Conservation (phyloP, 1,140 invertebrate genomes). For the Parasteatoda tepidariorum region DNA sequence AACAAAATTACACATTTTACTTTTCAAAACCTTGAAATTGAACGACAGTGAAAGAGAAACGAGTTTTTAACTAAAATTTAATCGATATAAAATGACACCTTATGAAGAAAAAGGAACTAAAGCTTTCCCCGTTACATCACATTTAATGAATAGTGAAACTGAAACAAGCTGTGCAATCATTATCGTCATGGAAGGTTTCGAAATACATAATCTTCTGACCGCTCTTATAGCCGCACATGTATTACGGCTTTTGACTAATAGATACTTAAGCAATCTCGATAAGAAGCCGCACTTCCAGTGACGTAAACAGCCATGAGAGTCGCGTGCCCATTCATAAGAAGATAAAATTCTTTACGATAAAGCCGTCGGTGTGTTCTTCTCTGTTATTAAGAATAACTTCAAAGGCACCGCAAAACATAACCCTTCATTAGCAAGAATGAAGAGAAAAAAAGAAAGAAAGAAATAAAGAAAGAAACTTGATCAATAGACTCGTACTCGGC, state of each 20-base stretch:
- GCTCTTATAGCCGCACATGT: too few species aligned
- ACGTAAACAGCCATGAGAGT: conserved; percentile 32
- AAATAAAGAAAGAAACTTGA: conserved; percentile 19
- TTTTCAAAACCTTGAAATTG: too few species aligned
- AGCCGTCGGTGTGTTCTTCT: conserved; percentile 18
- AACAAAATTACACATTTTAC: too few species aligned
- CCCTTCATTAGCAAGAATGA: conserved; percentile 39
- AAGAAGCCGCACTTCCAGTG: conserved; percentile 9
- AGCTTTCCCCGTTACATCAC: too few species aligned
- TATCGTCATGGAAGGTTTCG: too few species aligned
- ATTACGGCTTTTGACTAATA: neutral
- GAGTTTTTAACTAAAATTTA: too few species aligned
- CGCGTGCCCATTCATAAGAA: conserved; percentile 36
- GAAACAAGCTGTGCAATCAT: too few species aligned
- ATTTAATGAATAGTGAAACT: too few species aligned
- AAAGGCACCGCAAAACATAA: conserved; percentile 31
- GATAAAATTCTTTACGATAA: conserved; percentile 33
- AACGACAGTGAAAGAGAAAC: too few species aligned
- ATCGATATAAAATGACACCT: too few species aligned
- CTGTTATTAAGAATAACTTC: conserved; percentile 35
- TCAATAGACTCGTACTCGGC: conserved; percentile 39
- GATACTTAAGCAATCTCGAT: neutral
- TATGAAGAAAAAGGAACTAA: too few species aligned
- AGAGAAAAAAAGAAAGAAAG: conserved; percentile 13
- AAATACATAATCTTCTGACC: too few species aligned